These are phyloP conservation scores for Chamaedrilus cognettii DNA, from an alignment of 2,888 invertebrate species.

Conservation along the genomic window DNA sequence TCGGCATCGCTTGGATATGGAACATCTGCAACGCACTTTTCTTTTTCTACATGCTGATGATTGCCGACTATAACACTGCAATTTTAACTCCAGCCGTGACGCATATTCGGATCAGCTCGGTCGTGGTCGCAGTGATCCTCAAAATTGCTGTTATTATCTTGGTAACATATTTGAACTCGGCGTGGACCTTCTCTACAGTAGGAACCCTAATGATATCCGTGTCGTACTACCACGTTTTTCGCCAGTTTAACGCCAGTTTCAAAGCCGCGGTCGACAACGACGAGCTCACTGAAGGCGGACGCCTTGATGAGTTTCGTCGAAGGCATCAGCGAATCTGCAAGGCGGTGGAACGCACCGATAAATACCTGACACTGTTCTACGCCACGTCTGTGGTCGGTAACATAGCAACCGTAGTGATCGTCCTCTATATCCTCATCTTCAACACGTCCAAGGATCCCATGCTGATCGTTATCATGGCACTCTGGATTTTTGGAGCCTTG, in stretches of 20 bases:
- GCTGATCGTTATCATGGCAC: neutral
- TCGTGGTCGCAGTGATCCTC: too few species aligned
- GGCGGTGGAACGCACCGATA: neutral
- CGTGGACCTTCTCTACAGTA: neutral
- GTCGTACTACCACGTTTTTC: neutral
- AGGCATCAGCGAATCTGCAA: neutral
- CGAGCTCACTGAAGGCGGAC: too few species aligned
- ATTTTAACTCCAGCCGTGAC: too few species aligned
- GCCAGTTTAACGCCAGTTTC: neutral
- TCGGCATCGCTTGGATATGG: neutral
- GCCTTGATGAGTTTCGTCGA: neutral
- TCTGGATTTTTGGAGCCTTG: neutral
- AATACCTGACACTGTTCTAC: neutral
- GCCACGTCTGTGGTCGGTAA: neutral
- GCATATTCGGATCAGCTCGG: too few species aligned
- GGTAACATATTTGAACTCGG: neutral
- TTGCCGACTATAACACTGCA: too few species aligned
- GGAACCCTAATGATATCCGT: neutral
- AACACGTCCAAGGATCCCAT: neutral
- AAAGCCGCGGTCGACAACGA: neutral
- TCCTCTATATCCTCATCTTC: neutral
- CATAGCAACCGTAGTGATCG: neutral
- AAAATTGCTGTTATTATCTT: too few species aligned
- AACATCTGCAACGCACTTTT: neutral
- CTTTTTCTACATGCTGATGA: too few species aligned